A percentile compares a stretch with the other conserved stretches of the same genome.
These are phyloP conservation scores for Ostrea edulis DNA, from an alignment of 1,140 invertebrate genomes.

Conservation along the genomic window DNA sequence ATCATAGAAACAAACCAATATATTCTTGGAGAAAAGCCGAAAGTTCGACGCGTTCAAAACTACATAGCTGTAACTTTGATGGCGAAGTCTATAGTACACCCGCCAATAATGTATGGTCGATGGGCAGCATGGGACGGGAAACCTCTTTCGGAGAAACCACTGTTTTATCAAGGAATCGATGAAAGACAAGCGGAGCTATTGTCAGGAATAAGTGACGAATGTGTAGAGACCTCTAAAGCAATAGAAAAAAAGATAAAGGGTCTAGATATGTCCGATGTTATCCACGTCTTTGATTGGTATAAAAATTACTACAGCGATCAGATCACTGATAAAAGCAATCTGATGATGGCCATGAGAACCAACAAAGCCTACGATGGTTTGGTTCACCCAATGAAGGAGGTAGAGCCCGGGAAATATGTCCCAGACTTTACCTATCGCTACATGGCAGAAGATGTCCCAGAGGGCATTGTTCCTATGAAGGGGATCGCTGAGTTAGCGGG, in stretches of 20 bases:
- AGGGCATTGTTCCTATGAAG: conserved; percentile 69
- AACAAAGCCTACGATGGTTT: conserved; percentile 70
- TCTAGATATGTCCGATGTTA: conserved; percentile 63
- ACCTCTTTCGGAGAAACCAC: conserved; percentile 53
- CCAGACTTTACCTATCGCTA: conserved; percentile 70
- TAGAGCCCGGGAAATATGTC: conserved; percentile 51
- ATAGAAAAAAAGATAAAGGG: conserved; percentile 52
- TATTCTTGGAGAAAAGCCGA: conserved; percentile 63
- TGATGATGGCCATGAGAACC: conserved; percentile 62
- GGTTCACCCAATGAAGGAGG: conserved; percentile 65
- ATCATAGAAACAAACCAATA: conserved; percentile 56
- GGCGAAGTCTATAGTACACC: conserved; percentile 66
- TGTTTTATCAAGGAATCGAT: conserved; percentile 71
- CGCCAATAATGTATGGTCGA: conserved; percentile 66
- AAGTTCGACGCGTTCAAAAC: conserved; percentile 53
- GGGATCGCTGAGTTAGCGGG: conserved; percentile 66
- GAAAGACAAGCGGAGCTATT: conserved; percentile 61
- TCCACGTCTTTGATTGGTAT: conserved; percentile 67
- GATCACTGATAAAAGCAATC: conserved; percentile 59
- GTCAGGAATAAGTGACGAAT: conserved; percentile 62
- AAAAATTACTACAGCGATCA: conserved; percentile 61
- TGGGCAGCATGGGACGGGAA: conserved; percentile 63
- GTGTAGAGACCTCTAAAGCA: conserved; percentile 59
- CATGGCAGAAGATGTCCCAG: conserved; percentile 68
- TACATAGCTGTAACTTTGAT: conserved; percentile 64